Evolutionary conservation across 2,888 invertebrate species (phyloP).

Genomic region (Pterobdella sp.): DNA sequence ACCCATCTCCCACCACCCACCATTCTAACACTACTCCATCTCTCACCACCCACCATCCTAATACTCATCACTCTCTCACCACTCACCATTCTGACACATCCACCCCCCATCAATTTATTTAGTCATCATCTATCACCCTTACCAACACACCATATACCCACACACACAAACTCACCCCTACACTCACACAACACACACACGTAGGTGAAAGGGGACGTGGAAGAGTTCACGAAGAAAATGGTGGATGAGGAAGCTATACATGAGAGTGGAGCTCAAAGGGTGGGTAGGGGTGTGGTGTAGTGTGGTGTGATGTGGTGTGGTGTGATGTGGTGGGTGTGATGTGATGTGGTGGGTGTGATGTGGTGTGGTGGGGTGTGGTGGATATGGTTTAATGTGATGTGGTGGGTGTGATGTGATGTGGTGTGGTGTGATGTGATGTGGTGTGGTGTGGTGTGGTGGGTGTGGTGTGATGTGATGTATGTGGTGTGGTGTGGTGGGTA

Average conservation of each 20-base stretch:
- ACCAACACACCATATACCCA: conserved; percentile 73
- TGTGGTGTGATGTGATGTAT: neutral
- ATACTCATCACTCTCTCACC: conserved; percentile 51
- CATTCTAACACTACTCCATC: conserved; percentile 81
- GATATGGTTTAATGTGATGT: no score
- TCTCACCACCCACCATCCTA: conserved; percentile 78
- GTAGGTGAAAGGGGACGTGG: conserved; percentile 57
- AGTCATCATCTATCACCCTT: conserved; percentile 70
- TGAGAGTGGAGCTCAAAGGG: conserved; percentile 8
- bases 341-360: conserved; percentile 10
- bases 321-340: conserved; percentile 10
- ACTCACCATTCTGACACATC: neutral
- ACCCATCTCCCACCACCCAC: conserved; percentile 73
- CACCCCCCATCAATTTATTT: neutral
- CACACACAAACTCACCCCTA: neutral
- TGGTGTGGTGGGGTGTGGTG: neutral
- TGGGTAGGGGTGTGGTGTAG: neutral
- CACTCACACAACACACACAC: no score
- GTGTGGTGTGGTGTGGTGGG: neutral
- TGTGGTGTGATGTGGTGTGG: conserved; percentile 6
- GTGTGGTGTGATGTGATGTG: neutral
- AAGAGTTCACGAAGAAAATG: conserved; percentile 46
- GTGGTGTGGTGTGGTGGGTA: neutral
- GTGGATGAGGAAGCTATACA: conserved; percentile 14
- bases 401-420: neutral